Percentiles rank a stretch among this genome's conserved stretches.
phyloP scores from a whole-genome alignment of 2,888 invertebrate species.

The Dimorphilus gyrociliatus region DNA sequence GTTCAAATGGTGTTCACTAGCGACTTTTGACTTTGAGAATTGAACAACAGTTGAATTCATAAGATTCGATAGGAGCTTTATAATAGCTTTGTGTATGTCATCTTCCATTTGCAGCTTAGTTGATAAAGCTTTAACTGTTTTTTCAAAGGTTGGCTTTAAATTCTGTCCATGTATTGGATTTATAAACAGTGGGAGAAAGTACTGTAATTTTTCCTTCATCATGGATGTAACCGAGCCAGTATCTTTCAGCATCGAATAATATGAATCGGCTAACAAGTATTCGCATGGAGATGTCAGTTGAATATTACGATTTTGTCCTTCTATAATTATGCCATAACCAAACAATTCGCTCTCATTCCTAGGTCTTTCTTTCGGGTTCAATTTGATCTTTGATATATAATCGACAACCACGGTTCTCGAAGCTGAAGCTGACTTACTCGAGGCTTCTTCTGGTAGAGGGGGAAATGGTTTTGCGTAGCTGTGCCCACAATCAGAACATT shows the following conservation, averaged over 20 bases:
- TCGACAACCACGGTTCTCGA: constrained; percentile 13
- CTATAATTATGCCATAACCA: constrained; percentile 20
- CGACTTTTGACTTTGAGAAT: constrained; percentile 24
- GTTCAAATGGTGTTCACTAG: constrained; percentile 22
- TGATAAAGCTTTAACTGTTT: constrained; percentile 15
- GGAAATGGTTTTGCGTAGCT: constrained; percentile 19
- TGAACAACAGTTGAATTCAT: constrained; percentile 25
- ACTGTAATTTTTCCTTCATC: constrained; percentile 20
- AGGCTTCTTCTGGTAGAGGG: constrained; percentile 8
- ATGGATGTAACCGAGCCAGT: constrained; percentile 19
- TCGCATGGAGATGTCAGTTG: constrained; percentile 23
- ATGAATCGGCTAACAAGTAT: constrained; percentile 17
- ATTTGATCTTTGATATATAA: constrained; percentile 20
- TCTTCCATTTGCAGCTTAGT: constrained; percentile 17
- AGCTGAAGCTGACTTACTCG: constrained; percentile 5
- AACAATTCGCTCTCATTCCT: constrained; percentile 16
- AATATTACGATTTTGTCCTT: constrained; percentile 17
- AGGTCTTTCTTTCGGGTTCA: constrained; percentile 12
- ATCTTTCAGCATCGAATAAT: constrained; percentile 17
- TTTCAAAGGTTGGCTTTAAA: constrained; percentile 17
- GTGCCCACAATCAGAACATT: constrained; percentile 22
- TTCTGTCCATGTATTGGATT: constrained; percentile 16
- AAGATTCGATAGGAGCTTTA: constrained; percentile 21
- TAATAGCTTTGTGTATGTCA: constrained; percentile 16
- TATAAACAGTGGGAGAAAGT: constrained; percentile 21